Conservation (phyloP, 2,113 vertebrate species). For the Neogale vison region DNA sequence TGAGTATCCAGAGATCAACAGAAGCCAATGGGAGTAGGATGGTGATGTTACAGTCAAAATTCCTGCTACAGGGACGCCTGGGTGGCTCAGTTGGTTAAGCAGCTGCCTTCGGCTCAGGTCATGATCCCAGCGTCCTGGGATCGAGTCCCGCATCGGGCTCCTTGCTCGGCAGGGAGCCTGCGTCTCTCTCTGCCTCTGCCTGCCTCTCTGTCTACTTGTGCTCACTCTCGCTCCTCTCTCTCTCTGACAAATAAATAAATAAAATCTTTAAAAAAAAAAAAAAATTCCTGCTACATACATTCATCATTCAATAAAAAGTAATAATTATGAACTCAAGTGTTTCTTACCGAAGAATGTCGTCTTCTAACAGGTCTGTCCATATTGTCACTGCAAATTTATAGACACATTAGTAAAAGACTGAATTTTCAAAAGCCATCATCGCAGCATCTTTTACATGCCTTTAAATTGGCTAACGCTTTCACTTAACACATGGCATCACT, state of each 20-base stretch:
- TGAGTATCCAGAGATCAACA: conserved; percentile 4
- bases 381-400: conserved; percentile 78
- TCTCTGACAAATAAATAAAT: too few relatives aligned
- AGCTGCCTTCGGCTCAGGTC: too few relatives aligned
- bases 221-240: too few relatives aligned
- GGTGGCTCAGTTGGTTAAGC: too few relatives aligned
- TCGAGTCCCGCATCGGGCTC: too few relatives aligned
- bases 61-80: too few relatives aligned
- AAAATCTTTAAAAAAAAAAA: too few relatives aligned
- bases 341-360: conserved; percentile 86
- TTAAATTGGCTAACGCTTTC: neutral
- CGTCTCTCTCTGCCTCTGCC: too few relatives aligned
- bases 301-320: conserved; percentile 36
- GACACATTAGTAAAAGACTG: neutral
- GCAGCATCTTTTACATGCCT: neutral
- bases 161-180: too few relatives aligned
- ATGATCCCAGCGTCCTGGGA: too few relatives aligned
- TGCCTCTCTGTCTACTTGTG: too few relatives aligned
- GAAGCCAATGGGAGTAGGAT: neutral
- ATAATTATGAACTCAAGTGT: conserved; percentile 36
- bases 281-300: conserved; percentile 14
- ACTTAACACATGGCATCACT: conserved; percentile 4
- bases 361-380: conserved; percentile 79
- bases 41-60: conserved; percentile 38
- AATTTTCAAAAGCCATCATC: conserved; percentile 53